Evolutionary conservation across 2,797 vertebrate species (phyloP).

Genomic region (Chaunax sp.): DNA sequence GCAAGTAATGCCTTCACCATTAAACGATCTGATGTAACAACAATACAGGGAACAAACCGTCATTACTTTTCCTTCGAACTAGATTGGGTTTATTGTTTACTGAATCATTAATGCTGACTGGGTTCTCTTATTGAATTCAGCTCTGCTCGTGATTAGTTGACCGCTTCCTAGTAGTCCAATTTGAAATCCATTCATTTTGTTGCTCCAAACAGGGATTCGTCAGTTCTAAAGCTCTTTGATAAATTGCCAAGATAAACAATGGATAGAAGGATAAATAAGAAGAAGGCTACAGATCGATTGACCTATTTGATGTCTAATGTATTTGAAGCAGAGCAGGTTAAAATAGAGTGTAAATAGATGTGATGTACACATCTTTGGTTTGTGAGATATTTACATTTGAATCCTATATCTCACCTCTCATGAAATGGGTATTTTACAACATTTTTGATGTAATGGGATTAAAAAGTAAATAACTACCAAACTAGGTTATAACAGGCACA

Average conservation of each 20-base stretch:
- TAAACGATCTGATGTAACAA: slow-evolving; percentile 22
- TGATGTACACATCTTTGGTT: not conserved
- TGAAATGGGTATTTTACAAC: not conserved
- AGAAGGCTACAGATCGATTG: slow-evolving; percentile 26
- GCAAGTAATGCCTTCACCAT: not conserved
- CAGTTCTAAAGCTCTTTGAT: slow-evolving; percentile 18
- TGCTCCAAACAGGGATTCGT: slow-evolving; percentile 5
- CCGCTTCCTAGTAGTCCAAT: slow-evolving; percentile 28
- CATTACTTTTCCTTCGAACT: slow-evolving; percentile 9
- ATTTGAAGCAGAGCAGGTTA: slow-evolving; percentile 10
- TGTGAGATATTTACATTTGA: slow-evolving; percentile 13
- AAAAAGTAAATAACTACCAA: slow-evolving; percentile 10
- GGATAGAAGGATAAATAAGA: slow-evolving; percentile 16
- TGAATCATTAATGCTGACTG: slow-evolving; percentile 50
- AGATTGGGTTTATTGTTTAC: slow-evolving; percentile 26
- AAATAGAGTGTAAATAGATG: slow-evolving; percentile 7
- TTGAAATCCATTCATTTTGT: slow-evolving; percentile 28
- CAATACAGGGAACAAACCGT: slow-evolving; percentile 25
- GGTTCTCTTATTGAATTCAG: slow-evolving; percentile 27
- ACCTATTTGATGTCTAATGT: slow-evolving; percentile 20
- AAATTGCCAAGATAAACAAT: slow-evolving; percentile 38
- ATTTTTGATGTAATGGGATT: not conserved
- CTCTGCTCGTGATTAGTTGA: slow-evolving; percentile 28
- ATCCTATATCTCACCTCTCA: slow-evolving; percentile 7
- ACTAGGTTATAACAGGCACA: slow-evolving; percentile 16